Conservation (phyloP, 2,797 vertebrate genomes). For the Pelodytes ibericus region DNA sequence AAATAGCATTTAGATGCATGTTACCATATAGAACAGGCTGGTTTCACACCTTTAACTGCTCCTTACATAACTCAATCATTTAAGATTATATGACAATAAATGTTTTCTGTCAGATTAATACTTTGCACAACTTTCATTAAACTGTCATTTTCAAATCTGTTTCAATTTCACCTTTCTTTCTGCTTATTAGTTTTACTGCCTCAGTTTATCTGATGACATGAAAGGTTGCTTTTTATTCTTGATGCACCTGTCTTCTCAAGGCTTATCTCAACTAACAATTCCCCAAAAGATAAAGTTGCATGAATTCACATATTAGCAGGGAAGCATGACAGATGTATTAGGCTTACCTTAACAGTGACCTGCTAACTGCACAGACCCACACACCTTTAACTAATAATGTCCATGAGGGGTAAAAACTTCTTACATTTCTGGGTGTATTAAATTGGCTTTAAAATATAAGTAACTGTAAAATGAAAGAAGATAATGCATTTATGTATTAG, state of each 20-base stretch:
- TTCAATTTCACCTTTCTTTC: slow-evolving; percentile 51
- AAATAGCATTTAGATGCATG: neutral
- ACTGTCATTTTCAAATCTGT: slow-evolving; percentile 54
- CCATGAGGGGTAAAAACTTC: no score
- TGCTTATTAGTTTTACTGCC: slow-evolving; percentile 55
- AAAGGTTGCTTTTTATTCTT: slow-evolving; percentile 53
- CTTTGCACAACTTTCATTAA: slow-evolving; percentile 55
- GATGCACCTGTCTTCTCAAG: slow-evolving; percentile 52
- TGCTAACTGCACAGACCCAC: slow-evolving; percentile 11
- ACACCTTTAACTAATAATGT: neutral
- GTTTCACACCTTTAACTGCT: slow-evolving; percentile 1
- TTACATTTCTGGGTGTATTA: no score
- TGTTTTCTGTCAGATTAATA: slow-evolving; percentile 54
- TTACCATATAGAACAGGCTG: slow-evolving; percentile 7
- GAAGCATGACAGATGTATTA: slow-evolving; percentile 38
- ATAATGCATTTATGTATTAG: no score
- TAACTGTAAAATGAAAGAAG: no score
- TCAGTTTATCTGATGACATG: slow-evolving; percentile 54
- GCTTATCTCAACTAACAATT: slow-evolving; percentile 49
- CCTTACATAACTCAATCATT: slow-evolving; percentile 34
- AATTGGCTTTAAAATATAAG: no score
- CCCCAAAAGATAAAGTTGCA: slow-evolving; percentile 47
- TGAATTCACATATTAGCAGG: slow-evolving; percentile 50
- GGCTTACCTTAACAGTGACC: slow-evolving; percentile 36
- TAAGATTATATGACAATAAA: slow-evolving; percentile 41